phyloP scores from a whole-genome alignment of 2,888 invertebrate genomes.

The Drosophila peninsularis region DNA sequence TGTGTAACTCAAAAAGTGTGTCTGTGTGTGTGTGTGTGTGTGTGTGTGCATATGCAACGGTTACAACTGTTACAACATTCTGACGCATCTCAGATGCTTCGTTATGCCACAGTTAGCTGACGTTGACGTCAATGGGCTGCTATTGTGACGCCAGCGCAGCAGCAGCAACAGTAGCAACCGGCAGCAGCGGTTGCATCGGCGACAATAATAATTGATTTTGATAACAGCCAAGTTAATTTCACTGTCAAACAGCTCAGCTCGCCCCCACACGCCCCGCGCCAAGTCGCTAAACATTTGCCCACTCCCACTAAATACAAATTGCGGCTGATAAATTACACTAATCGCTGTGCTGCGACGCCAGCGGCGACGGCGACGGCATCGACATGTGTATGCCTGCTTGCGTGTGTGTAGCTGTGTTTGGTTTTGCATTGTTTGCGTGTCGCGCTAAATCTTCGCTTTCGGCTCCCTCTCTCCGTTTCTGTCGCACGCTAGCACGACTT shows the following conservation, averaged over 20 bases:
- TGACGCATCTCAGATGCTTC: constrained; percentile 32
- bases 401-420: constrained; percentile 1
- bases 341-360: constrained; percentile 34
- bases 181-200: constrained; percentile 32
- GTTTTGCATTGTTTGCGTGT: constrained; percentile 20
- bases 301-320: constrained; percentile 58
- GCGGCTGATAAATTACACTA: constrained; percentile 73
- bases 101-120: constrained; percentile 22
- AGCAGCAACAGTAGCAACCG: constrained; percentile 10
- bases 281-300: constrained; percentile 12
- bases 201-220: constrained; percentile 64
- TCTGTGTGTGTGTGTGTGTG: background rate
- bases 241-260: constrained; percentile 60
- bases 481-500: constrained; percentile 36
- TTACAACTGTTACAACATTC: constrained; percentile 57
- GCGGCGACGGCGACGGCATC: constrained; percentile 13
- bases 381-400: background rate
- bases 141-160: constrained; percentile 32
- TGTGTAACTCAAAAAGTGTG: background rate
- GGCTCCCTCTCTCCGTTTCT: constrained; percentile 24
- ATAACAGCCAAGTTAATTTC: constrained; percentile 63
- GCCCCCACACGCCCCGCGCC: background rate
- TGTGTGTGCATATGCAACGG: constrained; percentile 28
- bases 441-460: constrained; percentile 13
- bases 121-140: constrained; percentile 46